Base-by-base conservation (phyloP, 1,140 invertebrate species). In the Drosophila cardini region DNA sequence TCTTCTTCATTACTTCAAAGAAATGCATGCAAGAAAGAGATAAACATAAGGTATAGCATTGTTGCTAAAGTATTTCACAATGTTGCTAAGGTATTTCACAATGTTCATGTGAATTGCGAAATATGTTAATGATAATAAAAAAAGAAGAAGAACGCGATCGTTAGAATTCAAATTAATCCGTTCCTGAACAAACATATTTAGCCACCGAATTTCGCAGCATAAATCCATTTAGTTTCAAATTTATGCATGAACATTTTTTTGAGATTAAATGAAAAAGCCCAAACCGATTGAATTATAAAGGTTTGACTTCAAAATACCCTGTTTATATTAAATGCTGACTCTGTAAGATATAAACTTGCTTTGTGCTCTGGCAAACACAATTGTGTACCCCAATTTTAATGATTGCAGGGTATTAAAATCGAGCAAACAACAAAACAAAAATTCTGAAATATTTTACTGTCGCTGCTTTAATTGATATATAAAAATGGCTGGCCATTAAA, bases 381-480 rank as follows among this genome's bases (percentile, higher is more conserved):
- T 38, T 55, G 50, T 13, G 38, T 38, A 2, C 9, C 11, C n/a
- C 16, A 30, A 8, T 52, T 52, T 52, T 32, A 52, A 55, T 21
- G 16, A 10, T 8, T 53, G 34, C 61, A 43, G 61, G 36, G 61
- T 63, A 55, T 45, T 26, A 2, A 26, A 26, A 26, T 4, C 21
- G 21, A 40, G 8, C 34, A 36, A 5, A 6, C 32, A 34, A 4
- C 9, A 32, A 15, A 4, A 34, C 9, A 45, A 56, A 64, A 32
- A 50, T 0, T 26, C 21, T 57, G 65, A 63, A 62, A 64, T 68
- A 72, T 82, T 86, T 86, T 69, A 52, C 70, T 68, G 83, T 72
- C 42, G 72, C 71, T 55, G 82, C 78, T 85, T 87, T 87, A 87
- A 85, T 85, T 87, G 75, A 85, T 85, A 87, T 80, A 85, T 87